phyloP scores from a whole-genome alignment of 1,140 invertebrate genomes.

The Schlechtendalia chinensis region DNA sequence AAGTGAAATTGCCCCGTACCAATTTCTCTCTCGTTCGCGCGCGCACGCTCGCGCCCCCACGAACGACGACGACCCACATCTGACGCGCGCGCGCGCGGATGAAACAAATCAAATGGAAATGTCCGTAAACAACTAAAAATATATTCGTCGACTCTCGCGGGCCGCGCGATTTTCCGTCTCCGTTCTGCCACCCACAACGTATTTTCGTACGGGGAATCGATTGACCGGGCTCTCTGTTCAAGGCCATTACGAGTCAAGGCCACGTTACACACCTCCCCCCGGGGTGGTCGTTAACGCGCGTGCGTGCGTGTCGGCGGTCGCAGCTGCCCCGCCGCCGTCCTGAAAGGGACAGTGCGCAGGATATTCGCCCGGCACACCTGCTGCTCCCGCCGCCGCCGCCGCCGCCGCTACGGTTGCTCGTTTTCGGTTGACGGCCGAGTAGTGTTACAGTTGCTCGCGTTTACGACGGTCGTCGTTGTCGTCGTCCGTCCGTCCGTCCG shows the following conservation, averaged over 20 bases:
- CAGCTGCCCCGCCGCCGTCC: background rate
- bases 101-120: too few species aligned
- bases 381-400: slow-evolving; percentile 27
- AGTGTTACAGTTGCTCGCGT: background rate
- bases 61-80: slow-evolving; percentile 15
- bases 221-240: slow-evolving; percentile 11
- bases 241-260: slow-evolving; percentile 47
- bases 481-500: too few species aligned
- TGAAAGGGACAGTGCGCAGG: slow-evolving; percentile 48
- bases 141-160: too few species aligned
- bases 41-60: slow-evolving; percentile 32
- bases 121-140: background rate
- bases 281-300: background rate
- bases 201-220: too few species aligned
- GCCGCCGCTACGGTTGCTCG: background rate
- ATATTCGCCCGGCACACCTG: slow-evolving; percentile 48
- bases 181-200: background rate
- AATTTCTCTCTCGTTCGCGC: slow-evolving; percentile 48
- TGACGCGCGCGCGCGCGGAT: background rate
- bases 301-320: background rate
- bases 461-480: slow-evolving; percentile 6
- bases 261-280: background rate
- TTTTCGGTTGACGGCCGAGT: background rate
- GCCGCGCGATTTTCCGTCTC: background rate
- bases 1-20: slow-evolving; percentile 47